These are phyloP conservation scores for Archilochus colubris DNA, from an alignment of 2,113 vertebrate species.

Conservation along the genomic window DNA sequence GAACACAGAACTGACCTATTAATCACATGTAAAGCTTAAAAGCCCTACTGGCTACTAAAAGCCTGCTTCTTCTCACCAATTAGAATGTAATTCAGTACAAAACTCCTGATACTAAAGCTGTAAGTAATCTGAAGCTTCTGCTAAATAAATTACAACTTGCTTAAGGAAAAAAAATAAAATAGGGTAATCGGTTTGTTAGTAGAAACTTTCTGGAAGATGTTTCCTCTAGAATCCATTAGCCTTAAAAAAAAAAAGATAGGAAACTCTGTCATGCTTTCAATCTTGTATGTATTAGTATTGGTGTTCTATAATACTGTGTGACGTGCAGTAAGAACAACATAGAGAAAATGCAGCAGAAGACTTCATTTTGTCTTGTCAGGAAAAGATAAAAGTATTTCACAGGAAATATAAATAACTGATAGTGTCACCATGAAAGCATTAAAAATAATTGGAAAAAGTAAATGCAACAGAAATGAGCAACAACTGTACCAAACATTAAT, in stretches of 20 bases:
- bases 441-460: neutral
- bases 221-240: neutral
- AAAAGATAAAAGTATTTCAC: neutral
- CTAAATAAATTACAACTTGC: neutral
- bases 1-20: slow-evolving; percentile 57
- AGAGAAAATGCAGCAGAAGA: neutral
- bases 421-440: neutral
- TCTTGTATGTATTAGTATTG: neutral
- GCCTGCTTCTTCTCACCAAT: neutral
- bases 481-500: neutral
- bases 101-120: neutral
- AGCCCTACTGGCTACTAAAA: neutral
- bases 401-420: neutral
- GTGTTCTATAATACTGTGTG: neutral
- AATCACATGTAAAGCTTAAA: neutral
- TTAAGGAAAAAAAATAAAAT: neutral
- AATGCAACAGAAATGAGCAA: neutral
- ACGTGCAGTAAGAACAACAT: neutral
- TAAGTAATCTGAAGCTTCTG: neutral
- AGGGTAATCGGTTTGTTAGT: neutral
- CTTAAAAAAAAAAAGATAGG: neutral
- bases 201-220: neutral
- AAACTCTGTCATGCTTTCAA: neutral
- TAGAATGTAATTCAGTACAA: neutral
- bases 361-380: neutral